Base-by-base conservation (phyloP, 2,113 vertebrate species). In the Cygnus atratus region DNA sequence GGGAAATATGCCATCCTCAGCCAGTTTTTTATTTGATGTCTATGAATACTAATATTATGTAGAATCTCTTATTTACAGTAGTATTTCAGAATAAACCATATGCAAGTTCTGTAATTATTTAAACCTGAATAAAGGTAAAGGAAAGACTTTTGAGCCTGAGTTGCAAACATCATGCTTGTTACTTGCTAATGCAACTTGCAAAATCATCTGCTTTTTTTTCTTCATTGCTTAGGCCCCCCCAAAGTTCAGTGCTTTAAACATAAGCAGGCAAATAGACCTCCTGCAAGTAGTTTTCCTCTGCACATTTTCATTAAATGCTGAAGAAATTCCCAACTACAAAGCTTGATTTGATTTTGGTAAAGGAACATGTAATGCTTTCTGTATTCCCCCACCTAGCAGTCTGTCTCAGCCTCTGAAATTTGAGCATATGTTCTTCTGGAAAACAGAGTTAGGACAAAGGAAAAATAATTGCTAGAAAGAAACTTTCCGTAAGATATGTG, bases 11-110 rank as follows among this genome's bases (percentile, higher is more conserved):
- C 91, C 90, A 90, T 86, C 82, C 95, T 98, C 97, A 97, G 97
- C 90, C 85, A 73, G 72, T 96, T 97, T 96, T 95, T 67, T 84
- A 90, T 98, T 96, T 98, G 96, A 97, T 97, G 86, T 97, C 82
- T 74, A 63, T 21, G 74, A 78, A 98, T 95, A 94, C 80, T 96
- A 97, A 97, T 90, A 37, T 28, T 88, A 58, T 15, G 46, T 44
- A 92, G 68, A 84, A 62, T 75, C 39, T 72, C 35, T 91, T 96
- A 95, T 86, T 94, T 95, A 89, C 61, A 92, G 70, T 82, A 92
- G 83, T 52, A 88, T 71, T 85, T 93, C 79, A 75, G 25, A 88
- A 84, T 88, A 97, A 95, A 87, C 74, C 91, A 63, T 74, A 83
- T 90, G 73, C 67, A 88, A 85, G 88, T 48, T 95, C 86, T 39